Percentiles rank a stretch among this genome's conserved stretches.
Conservation (phyloP, 92 coral and sea anemone species). For the Muricea muricata region DNA sequence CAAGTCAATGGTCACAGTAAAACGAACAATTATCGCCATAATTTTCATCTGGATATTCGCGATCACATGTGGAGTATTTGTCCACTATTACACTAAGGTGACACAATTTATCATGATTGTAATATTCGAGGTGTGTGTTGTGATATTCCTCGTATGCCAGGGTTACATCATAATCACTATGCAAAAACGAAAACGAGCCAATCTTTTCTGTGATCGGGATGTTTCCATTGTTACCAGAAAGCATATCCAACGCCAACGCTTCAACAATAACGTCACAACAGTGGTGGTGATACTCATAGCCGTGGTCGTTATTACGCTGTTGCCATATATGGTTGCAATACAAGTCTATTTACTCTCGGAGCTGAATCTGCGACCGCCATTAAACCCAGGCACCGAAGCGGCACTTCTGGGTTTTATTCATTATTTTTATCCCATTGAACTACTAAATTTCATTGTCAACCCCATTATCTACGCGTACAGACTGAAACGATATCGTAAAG, state of each 20-base stretch:
- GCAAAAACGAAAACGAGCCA: not conserved
- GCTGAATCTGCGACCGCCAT: not conserved
- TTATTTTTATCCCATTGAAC: slow-evolving; percentile 31
- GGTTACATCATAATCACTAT: not conserved
- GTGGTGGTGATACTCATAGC: slow-evolving; percentile 6
- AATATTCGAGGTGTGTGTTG: slow-evolving; percentile 3
- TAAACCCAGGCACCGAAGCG: not conserved
- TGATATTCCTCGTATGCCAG: not conserved
- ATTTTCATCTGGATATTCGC: slow-evolving; percentile 5
- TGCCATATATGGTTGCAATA: slow-evolving; percentile 26
- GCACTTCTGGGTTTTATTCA: not conserved
- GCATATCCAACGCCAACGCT: not conserved
- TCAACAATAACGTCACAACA: slow-evolving; percentile 23
- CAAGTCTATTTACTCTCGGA: not conserved
- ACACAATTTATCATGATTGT: slow-evolving; percentile 3
- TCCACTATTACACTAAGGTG: not conserved
- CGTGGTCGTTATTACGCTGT: not conserved
- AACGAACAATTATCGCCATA: not conserved
- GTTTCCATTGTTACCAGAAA: slow-evolving; percentile 9
- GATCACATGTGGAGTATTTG: slow-evolving; percentile 4
- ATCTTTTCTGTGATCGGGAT: not conserved
- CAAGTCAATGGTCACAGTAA: not conserved
- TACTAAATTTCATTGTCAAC: slow-evolving; percentile 20
- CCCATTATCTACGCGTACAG: slow-evolving; percentile 26
- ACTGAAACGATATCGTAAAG: slow-evolving; percentile 18